Evolutionary conservation across 2,888 invertebrate species (phyloP).

Genomic region (Rhimphoctona megacephalus): DNA sequence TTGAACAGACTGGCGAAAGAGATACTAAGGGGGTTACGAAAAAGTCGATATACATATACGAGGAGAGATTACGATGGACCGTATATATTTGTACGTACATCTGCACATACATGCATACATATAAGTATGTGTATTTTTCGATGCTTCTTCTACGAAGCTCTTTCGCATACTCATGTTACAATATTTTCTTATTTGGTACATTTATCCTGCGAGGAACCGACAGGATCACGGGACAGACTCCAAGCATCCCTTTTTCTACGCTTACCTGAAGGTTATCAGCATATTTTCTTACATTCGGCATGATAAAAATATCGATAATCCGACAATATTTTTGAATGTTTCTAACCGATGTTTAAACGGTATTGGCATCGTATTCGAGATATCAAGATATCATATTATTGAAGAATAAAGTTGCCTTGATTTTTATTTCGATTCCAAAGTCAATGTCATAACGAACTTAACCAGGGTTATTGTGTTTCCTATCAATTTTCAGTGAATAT

Average conservation of each 20-base stretch:
- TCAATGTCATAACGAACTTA: background rate
- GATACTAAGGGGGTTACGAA: constrained; percentile 35
- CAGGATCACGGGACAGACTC: constrained; percentile 45
- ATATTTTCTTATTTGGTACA: constrained; percentile 50
- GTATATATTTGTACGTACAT: constrained; percentile 41
- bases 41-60: constrained; percentile 48
- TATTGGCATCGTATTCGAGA: background rate
- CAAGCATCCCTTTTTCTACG: constrained; percentile 37
- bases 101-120: background rate
- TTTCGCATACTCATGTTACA: constrained; percentile 40
- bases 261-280: constrained; percentile 5
- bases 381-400: too few species aligned
- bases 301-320: background rate
- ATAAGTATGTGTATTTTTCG: constrained; percentile 3
- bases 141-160: constrained; percentile 36
- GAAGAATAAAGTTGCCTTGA: background rate
- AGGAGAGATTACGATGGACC: constrained; percentile 55
- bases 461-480: background rate
- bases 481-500: background rate
- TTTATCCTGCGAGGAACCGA: constrained; percentile 70
- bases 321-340: background rate
- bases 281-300: background rate
- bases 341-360: background rate
- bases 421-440: background rate
- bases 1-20: constrained; percentile 30